A percentile compares a stretch with the other conserved stretches of the same genome.
phyloP scores from a whole-genome alignment of 2,113 vertebrate genomes.

The Melanocharis versteri region DNA sequence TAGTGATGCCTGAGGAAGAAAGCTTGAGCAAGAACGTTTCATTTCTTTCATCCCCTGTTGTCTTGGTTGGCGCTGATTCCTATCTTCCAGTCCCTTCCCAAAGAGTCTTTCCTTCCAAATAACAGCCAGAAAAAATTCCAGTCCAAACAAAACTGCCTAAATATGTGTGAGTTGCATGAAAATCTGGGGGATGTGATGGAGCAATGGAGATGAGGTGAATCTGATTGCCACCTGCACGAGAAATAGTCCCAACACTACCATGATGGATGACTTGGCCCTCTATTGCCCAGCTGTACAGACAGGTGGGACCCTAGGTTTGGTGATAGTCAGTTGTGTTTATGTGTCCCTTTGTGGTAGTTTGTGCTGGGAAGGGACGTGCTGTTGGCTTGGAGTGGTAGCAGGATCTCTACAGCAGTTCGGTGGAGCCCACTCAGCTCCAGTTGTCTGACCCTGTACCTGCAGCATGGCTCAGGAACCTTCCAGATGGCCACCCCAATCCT shows the following conservation, averaged over 20 bases:
- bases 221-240: not conserved
- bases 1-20: not conserved
- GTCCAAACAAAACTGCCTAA: not conserved
- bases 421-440: not conserved
- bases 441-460: not conserved
- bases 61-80: not conserved
- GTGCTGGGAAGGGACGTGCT: not conserved
- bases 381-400: not conserved
- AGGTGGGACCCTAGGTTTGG: not conserved
- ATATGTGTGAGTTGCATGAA: not conserved
- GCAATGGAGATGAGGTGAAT: not conserved
- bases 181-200: not conserved
- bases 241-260: not conserved
- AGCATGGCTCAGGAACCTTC: not conserved
- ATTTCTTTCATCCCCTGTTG: not conserved
- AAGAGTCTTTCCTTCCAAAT: not conserved
- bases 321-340: not conserved
- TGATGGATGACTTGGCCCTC: not conserved
- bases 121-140: not conserved
- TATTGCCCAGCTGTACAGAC: not conserved
- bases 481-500: not conserved
- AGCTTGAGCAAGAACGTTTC: not conserved
- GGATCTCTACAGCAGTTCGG: not conserved
- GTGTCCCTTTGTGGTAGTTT: not conserved
- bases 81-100: not conserved